Conservation (phyloP, 2,888 invertebrate species). For the Scotopteryx bipunctaria region DNA sequence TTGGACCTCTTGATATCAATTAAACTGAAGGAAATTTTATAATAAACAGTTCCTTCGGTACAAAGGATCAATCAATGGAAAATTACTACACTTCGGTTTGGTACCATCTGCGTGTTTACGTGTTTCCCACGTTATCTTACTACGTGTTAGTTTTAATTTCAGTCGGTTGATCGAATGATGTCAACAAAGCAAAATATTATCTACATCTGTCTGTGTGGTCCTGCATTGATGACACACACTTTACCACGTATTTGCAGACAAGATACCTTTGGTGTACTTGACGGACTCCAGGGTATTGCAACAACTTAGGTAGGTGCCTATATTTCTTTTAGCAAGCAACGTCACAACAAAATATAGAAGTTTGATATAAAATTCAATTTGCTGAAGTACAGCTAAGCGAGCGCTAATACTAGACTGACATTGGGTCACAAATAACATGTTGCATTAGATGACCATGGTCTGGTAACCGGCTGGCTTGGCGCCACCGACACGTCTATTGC, state of each 20-base stretch:
- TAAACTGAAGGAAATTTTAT: constrained; percentile 4
- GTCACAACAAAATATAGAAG: not conserved
- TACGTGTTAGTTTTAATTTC: constrained; percentile 23
- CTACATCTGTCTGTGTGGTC: constrained; percentile 70
- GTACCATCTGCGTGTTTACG: constrained; percentile 10
- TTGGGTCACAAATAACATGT: constrained; percentile 56
- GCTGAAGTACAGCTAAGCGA: not conserved
- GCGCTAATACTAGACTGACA: constrained; percentile 22
- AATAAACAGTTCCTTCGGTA: constrained; percentile 4
- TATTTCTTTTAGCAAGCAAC: not conserved
- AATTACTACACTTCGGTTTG: constrained; percentile 10
- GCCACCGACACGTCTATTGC: constrained; percentile 53
- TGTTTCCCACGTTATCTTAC: constrained; percentile 30
- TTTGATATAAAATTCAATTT: too few relatives aligned
- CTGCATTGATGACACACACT: constrained; percentile 46
- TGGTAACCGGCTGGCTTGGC: constrained; percentile 51
- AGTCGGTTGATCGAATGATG: constrained; percentile 51
- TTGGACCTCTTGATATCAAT: not conserved
- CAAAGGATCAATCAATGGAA: constrained; percentile 21
- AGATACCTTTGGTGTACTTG: not conserved
- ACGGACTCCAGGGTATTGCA: too few relatives aligned
- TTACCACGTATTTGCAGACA: constrained; percentile 4
- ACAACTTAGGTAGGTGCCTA: not conserved
- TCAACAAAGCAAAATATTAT: constrained; percentile 71
- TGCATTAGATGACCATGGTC: constrained; percentile 54